These are phyloP conservation scores for Anorthoa munda DNA, from an alignment of 2,888 invertebrate genomes.

Conservation along the genomic window DNA sequence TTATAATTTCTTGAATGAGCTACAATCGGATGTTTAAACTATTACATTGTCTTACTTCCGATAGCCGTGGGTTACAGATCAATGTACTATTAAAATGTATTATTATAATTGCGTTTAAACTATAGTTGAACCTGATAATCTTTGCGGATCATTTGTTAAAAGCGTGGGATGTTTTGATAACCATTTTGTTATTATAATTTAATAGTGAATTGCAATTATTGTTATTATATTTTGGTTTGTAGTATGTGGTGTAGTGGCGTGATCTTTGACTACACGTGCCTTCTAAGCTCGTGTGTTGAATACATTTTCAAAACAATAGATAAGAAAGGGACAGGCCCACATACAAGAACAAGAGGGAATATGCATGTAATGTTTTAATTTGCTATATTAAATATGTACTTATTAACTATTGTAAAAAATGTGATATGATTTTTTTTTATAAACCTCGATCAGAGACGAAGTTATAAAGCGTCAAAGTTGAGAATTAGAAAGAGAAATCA, in stretches of 20 bases:
- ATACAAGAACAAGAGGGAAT: too few species aligned
- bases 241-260: not conserved
- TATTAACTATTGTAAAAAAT: too few species aligned
- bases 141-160: constrained; percentile 11
- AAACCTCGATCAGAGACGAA: too few species aligned
- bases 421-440: too few species aligned
- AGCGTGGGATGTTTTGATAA: not conserved
- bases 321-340: not conserved
- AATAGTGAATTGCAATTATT: not conserved
- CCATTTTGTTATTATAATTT: not conserved
- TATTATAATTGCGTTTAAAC: constrained; percentile 25
- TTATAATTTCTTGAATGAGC: constrained; percentile 24
- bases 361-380: too few species aligned
- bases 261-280: not conserved
- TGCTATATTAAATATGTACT: too few species aligned
- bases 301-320: not conserved
- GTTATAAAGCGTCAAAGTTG: too few species aligned
- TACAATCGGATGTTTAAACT: constrained; percentile 40
- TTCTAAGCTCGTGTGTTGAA: not conserved
- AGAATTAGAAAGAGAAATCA: too few species aligned
- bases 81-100: constrained; percentile 19
- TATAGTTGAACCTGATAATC: constrained; percentile 29
- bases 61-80: constrained; percentile 31
- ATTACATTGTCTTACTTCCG: constrained; percentile 48
- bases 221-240: not conserved